phyloP scores from a whole-genome alignment of 2,888 invertebrate species.

The Spodoptera exigua region DNA sequence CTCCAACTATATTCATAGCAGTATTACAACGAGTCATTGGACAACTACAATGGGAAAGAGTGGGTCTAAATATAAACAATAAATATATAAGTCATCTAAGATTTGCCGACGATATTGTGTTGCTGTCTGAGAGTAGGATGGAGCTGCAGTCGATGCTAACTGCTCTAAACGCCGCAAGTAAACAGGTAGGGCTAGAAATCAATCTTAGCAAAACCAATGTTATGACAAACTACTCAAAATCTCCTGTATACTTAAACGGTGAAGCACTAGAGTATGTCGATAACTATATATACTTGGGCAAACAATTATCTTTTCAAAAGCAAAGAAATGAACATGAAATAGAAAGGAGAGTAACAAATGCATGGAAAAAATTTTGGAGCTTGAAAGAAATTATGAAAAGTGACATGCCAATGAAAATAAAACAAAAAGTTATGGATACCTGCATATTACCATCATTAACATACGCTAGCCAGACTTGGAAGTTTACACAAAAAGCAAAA shows the following conservation, averaged over 20 bases:
- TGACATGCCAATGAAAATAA: no score
- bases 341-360: no score
- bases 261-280: slow-evolving; percentile 35
- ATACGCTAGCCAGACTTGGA: no score
- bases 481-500: no score
- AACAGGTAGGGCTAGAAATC: slow-evolving; percentile 43
- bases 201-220: slow-evolving; percentile 44
- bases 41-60: slow-evolving; percentile 13
- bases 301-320: slow-evolving; percentile 45
- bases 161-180: no score
- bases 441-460: no score
- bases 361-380: no score
- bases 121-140: slow-evolving; percentile 9
- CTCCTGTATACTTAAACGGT: slow-evolving; percentile 18
- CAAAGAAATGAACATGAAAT: no score
- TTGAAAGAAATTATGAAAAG: no score
- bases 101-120: slow-evolving; percentile 17
- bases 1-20: slow-evolving; percentile 30
- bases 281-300: slow-evolving; percentile 39
- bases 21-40: slow-evolving; percentile 9
- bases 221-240: slow-evolving; percentile 39
- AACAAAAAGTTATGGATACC: no score
- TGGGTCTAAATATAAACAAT: slow-evolving; percentile 18
- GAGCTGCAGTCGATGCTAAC: slow-evolving; percentile 30
- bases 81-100: no score